A percentile compares a stretch with the other conserved stretches of the same genome.
Evolutionary conservation across 2,113 vertebrate genomes (phyloP).

Genomic region (Ginglymostoma cirratum): DNA sequence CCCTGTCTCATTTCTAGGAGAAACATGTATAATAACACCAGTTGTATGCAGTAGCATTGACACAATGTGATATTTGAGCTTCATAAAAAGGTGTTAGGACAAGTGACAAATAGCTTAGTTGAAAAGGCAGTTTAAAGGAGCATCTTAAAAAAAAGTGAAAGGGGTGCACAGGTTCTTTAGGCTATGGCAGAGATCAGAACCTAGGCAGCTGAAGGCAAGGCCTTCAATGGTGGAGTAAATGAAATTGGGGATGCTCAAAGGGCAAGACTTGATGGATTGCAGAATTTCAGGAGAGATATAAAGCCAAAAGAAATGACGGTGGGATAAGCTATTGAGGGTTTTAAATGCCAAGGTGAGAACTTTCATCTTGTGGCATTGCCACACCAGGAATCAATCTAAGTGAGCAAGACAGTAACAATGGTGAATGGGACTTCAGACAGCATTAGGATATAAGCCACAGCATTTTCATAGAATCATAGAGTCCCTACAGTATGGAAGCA

Average conservation of each 20-base stretch:
- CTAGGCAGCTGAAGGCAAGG: not conserved
- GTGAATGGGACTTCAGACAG: not conserved
- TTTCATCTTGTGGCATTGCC: not conserved
- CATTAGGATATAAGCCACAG: not conserved
- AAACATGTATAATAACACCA: not conserved
- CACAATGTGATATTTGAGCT: not conserved
- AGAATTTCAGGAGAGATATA: not conserved
- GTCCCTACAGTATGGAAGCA: too few species aligned
- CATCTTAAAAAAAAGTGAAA: not conserved
- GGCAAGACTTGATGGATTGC: not conserved
- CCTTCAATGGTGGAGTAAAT: not conserved
- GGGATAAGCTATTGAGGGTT: too few species aligned
- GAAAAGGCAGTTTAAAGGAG: not conserved
- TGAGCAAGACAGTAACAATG: not conserved
- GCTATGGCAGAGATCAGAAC: not conserved
- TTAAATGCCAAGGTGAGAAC: not conserved
- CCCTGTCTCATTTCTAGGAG: not conserved
- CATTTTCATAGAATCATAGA: not conserved
- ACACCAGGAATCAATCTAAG: not conserved
- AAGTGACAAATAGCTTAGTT: not conserved
- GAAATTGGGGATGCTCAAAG: not conserved
- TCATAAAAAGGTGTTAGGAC: not conserved
- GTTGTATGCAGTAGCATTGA: not conserved
- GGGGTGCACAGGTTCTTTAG: not conserved
- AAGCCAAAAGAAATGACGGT: not conserved